Percentiles rank a stretch among this genome's conserved stretches.
Evolutionary conservation across 2,888 invertebrate genomes (phyloP).

Genomic region (Hartigia nigra): DNA sequence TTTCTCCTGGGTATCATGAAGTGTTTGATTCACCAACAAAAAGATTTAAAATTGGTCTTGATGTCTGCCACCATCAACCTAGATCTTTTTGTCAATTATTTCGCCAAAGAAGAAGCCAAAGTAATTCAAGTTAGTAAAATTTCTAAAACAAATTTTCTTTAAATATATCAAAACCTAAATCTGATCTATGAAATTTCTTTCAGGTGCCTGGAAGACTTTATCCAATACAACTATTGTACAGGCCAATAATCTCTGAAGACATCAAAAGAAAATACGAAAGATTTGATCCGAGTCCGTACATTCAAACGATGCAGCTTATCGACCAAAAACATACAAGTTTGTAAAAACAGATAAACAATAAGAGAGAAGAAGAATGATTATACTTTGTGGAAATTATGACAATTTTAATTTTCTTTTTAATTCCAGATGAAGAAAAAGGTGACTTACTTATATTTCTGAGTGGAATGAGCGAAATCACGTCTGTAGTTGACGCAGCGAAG

Average conservation of each 20-base stretch:
- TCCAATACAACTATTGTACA: constrained; percentile 91
- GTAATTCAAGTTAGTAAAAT: constrained; percentile 76
- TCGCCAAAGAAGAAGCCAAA: constrained; percentile 81
- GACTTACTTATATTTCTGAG: constrained; percentile 96
- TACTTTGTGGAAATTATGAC: not conserved
- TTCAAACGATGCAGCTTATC: constrained; percentile 91
- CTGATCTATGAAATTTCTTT: constrained; percentile 4
- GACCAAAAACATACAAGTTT: constrained; percentile 87
- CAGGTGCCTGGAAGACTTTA: constrained; percentile 94
- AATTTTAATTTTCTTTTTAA: constrained; percentile 20
- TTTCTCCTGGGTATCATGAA: constrained; percentile 94
- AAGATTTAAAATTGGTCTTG: constrained; percentile 87
- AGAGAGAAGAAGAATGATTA: not conserved
- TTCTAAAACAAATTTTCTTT: not conserved
- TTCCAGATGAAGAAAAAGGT: constrained; percentile 82
- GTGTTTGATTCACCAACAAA: constrained; percentile 84
- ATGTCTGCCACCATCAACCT: constrained; percentile 99
- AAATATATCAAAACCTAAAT: not conserved
- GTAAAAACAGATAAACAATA: constrained; percentile 33
- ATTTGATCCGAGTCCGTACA: constrained; percentile 93
- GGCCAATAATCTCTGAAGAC: constrained; percentile 75
- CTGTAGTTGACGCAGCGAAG: constrained; percentile 86
- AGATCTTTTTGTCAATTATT: constrained; percentile 91
- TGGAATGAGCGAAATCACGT: constrained; percentile 92
- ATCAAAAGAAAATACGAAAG: constrained; percentile 74